phyloP scores from a whole-genome alignment of 2,113 vertebrate species.

The Lathamus discolor region DNA sequence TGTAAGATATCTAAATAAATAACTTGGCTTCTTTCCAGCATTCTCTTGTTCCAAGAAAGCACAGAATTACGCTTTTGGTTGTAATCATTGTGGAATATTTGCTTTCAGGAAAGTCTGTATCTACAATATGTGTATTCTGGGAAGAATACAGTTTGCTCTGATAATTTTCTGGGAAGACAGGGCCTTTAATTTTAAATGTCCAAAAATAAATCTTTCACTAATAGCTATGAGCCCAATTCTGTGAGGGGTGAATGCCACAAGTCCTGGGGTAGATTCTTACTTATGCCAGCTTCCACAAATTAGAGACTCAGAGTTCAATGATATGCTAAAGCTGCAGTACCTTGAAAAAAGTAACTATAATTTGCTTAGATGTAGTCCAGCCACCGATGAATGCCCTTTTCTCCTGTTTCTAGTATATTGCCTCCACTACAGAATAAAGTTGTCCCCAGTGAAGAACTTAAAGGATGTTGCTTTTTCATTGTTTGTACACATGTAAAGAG shows the following conservation, averaged over 20 bases:
- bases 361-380: neutral
- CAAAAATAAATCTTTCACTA: slow-evolving; percentile 25
- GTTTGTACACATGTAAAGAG: neutral
- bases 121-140: slow-evolving; percentile 38
- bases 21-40: neutral
- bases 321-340: neutral
- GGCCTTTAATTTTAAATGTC: slow-evolving; percentile 45
- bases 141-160: slow-evolving; percentile 47
- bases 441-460: neutral
- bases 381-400: neutral
- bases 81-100: slow-evolving; percentile 54
- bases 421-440: neutral
- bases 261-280: neutral
- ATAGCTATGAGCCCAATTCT: neutral
- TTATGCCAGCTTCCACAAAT: neutral
- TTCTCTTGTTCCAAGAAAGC: slow-evolving; percentile 18
- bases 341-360: neutral
- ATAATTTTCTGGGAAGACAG: slow-evolving; percentile 58
- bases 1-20: slow-evolving; percentile 4
- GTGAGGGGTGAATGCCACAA: neutral
- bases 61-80: slow-evolving; percentile 35
- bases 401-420: neutral
- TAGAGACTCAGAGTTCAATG: neutral
- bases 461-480: neutral
- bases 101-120: slow-evolving; percentile 35